Conservation (phyloP, 2,888 invertebrate genomes). For the Melanostoma scalare region DNA sequence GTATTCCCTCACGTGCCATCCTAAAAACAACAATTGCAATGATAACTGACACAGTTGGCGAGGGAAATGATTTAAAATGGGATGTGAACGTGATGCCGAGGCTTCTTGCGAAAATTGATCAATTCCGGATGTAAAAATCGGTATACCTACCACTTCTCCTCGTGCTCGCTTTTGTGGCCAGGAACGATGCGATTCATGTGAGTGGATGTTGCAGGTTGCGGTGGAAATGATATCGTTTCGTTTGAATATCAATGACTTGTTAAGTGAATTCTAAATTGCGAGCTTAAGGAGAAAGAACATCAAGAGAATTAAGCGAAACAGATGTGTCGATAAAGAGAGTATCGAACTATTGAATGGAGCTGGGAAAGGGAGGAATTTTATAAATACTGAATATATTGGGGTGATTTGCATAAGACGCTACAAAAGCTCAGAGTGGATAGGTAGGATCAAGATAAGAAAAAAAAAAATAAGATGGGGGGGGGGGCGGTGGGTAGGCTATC, state of each 20-base stretch:
- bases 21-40: constrained; percentile 68
- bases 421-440: no score
- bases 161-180: constrained; percentile 20
- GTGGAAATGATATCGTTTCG: constrained; percentile 66
- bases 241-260: constrained; percentile 69
- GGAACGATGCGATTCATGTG: constrained; percentile 11
- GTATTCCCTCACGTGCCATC: constrained; percentile 65
- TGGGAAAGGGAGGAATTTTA: neutral
- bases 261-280: constrained; percentile 66
- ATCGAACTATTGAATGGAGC: neutral
- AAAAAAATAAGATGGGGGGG: no score
- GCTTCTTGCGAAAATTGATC: constrained; percentile 72
- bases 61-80: constrained; percentile 70
- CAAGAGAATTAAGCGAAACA: constrained; percentile 30
- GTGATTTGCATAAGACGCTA: no score
- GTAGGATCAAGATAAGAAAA: no score
- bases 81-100: constrained; percentile 68
- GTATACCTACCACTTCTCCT: constrained; percentile 3
- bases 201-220: constrained; percentile 18
- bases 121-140: constrained; percentile 55
- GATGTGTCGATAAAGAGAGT: constrained; percentile 42
- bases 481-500: no score
- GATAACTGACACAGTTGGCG: constrained; percentile 71
- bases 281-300: constrained; percentile 38
- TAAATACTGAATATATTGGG: no score